Conservation (phyloP, 1,140 invertebrate species). For the Trachelipus rathkii region DNA sequence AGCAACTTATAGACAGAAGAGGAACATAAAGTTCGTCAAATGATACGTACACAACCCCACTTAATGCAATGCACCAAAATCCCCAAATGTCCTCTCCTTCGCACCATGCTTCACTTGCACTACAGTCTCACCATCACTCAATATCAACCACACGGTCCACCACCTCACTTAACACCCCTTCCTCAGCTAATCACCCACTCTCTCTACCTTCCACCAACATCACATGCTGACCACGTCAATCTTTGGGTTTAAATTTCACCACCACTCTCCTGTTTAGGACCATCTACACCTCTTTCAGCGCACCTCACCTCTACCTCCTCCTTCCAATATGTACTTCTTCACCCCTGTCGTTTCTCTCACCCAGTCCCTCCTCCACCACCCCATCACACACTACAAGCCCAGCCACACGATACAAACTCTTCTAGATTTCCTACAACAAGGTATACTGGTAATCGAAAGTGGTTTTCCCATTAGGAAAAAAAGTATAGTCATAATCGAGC, state of each 20-base stretch:
- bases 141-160: constrained; percentile 42
- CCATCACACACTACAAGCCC: constrained; percentile 42
- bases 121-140: constrained; percentile 43
- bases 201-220: constrained; percentile 33
- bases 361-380: constrained; percentile 37
- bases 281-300: constrained; percentile 48
- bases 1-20: constrained; percentile 87
- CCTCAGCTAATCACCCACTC: constrained; percentile 40
- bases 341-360: constrained; percentile 39
- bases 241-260: constrained; percentile 39
- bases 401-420: constrained; percentile 37
- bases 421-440: not conserved
- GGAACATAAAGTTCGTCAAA: constrained; percentile 90
- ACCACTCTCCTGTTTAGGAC: constrained; percentile 45
- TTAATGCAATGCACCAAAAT: constrained; percentile 44
- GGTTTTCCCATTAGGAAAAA: not conserved
- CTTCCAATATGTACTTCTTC: constrained; percentile 42
- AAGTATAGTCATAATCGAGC: not conserved
- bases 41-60: constrained; percentile 62
- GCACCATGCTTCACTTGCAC: constrained; percentile 50
- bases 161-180: constrained; percentile 40
- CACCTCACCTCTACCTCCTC: constrained; percentile 52
- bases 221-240: constrained; percentile 46
- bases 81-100: constrained; percentile 46
- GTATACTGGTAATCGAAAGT: not conserved